A percentile compares a stretch with the other conserved stretches of the same genome.
These are phyloP conservation scores for Gadus chalcogrammus DNA, from an alignment of 2,113 vertebrate genomes.

Conservation along the genomic window DNA sequence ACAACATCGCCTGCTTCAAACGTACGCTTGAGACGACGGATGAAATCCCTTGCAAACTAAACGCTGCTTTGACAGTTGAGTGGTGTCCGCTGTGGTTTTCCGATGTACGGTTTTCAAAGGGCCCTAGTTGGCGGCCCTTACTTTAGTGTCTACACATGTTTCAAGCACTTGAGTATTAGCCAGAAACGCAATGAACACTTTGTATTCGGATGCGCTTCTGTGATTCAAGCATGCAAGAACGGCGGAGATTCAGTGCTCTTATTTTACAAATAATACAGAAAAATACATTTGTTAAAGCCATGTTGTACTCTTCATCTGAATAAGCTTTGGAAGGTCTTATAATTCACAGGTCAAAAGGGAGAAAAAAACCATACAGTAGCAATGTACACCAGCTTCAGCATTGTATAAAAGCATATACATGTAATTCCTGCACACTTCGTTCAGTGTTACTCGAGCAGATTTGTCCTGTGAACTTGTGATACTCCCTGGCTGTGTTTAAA, in stretches of 20 bases:
- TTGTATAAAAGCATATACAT: constrained; percentile 52
- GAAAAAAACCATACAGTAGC: constrained; percentile 24
- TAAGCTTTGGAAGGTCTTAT: background rate
- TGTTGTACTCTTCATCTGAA: background rate
- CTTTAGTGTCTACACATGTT: constrained; percentile 20
- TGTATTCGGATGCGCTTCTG: no score
- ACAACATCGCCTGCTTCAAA: no score
- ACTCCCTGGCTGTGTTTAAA: constrained; percentile 34
- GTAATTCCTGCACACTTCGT: constrained; percentile 37
- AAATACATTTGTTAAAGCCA: background rate
- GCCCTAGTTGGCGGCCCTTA: no score
- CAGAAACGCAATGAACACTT: no score
- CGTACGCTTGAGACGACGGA: no score
- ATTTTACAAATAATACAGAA: background rate
- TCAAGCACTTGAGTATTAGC: constrained; percentile 13
- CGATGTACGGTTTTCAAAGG: background rate
- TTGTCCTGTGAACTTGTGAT: constrained; percentile 15
- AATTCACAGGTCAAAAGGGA: constrained; percentile 13
- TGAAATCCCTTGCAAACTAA: no score
- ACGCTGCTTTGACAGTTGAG: background rate
- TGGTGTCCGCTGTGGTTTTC: background rate
- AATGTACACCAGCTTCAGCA: constrained; percentile 47
- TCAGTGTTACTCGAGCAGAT: constrained; percentile 42
- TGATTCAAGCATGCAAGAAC: background rate
- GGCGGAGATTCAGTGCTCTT: background rate